Base-by-base conservation (phyloP, 2,797 vertebrate genomes). In the Spinibarbus caldwelli region DNA sequence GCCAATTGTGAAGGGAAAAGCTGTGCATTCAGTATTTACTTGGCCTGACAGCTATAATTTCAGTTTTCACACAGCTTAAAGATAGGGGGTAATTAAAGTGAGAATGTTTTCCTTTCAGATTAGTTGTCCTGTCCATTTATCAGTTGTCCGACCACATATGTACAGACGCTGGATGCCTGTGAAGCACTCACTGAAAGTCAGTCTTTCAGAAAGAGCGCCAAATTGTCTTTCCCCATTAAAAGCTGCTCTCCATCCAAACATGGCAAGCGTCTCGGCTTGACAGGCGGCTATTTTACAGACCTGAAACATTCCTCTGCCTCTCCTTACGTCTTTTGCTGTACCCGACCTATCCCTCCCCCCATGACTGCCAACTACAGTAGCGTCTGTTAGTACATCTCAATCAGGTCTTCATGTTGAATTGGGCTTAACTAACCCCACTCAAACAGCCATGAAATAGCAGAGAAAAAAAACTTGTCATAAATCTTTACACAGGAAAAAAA, bases 381-480 rank as follows among this genome's bases (percentile, higher is more conserved):
- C 43, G 36, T 85, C 76, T 85, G 52, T 87, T 77, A 81, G 84
- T 82, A 85, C 84, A 84, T 85, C 86, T 90, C 76, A 89, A 88
- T 89, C 80, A 84, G 86, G 79, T 87, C 86, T 86, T 86, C 77
- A 84, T 86, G 88, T 86, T 78, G 88, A 89, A 86, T 80, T 85
- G 73, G 84, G 79, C 86, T 89, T 81, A 86, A 86, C 73, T 84
- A 87, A 83, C 71, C 81, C 79, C 87, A 91, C 89, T 89, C 82
- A 88, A 90, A 90, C 88, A 80, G 76, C 68, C 84, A 87, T 92
- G 89, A 92, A 91, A 91, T 88, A 88, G 80, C 90, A 59, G 86
- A 87, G 83, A 85, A 76, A 92, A 92, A 94, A 92, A 94, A 92
- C 91, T 86, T 34, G 89, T 92, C 90, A 91, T 95, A 94, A 95